phyloP scores from a whole-genome alignment of 2,797 vertebrate genomes.

The Falco peregrinus region DNA sequence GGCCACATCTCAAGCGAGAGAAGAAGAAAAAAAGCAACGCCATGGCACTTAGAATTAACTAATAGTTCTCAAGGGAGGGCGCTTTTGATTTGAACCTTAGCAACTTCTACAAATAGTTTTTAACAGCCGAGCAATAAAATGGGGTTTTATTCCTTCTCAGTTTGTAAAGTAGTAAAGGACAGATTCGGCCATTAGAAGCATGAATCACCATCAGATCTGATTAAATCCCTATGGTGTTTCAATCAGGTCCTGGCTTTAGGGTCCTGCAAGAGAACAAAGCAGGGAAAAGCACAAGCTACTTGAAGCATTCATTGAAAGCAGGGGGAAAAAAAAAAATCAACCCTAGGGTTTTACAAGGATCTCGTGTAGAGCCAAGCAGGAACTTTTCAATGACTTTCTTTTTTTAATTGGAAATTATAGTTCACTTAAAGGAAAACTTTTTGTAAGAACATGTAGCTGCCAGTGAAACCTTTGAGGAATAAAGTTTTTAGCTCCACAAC shows the following conservation, averaged over 20 bases:
- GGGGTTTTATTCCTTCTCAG: conserved; percentile 67
- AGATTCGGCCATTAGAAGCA: conserved; percentile 42
- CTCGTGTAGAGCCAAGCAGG: not conserved
- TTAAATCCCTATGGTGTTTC: conserved; percentile 53
- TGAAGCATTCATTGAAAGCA: not conserved
- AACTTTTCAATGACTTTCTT: conserved; percentile 35
- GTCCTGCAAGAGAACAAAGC: not conserved
- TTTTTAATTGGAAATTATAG: not conserved
- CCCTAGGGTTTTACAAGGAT: not conserved
- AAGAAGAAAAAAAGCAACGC: conserved; percentile 32
- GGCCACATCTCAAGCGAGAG: conserved; percentile 67
- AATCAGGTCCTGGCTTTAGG: conserved; percentile 32
- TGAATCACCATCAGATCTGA: conserved; percentile 51
- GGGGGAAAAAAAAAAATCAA: not conserved
- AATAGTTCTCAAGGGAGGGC: conserved; percentile 71
- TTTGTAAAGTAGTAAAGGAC: conserved; percentile 67
- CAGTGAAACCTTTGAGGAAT: not conserved
- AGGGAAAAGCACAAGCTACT: conserved; percentile 13
- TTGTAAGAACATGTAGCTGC: not conserved
- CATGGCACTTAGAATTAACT: conserved; percentile 70
- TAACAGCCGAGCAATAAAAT: conserved; percentile 73
- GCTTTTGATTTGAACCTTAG: conserved; percentile 77
- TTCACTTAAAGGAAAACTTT: not conserved
- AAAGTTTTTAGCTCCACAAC: not conserved
- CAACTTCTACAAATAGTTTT: conserved; percentile 78